Base-by-base conservation (phyloP, 2,888 invertebrate genomes). In the Andrena flavipes region DNA sequence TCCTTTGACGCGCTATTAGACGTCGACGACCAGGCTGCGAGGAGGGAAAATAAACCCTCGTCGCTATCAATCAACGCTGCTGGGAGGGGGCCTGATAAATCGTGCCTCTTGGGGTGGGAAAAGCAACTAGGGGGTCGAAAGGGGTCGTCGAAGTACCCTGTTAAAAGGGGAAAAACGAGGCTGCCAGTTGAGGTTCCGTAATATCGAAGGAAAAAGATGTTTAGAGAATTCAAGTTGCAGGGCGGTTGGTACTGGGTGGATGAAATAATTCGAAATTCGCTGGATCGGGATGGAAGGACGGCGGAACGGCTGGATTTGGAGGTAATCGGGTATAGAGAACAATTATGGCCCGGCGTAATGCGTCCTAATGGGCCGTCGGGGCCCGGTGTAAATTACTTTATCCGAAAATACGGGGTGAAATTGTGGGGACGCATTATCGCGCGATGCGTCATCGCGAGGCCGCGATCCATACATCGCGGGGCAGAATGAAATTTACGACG, bases 1-100 rank as follows among this genome's bases (percentile, higher is more conserved):
- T 83, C 81, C 87, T 86, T 87, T 87, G 81, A 81, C 79, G 77
- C 70, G 79, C 79, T 75, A 85, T 85, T 81, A 72, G 76, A 68
- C 75, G 35, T 51, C 20, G 63, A 49, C 63, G 71, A 56, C 23
- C 29, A 30, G 7, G 10, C 59, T 29, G 60, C 42, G 16, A 42
- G 16, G 42, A 42, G 62, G 72, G 72, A 60, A 82, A 71, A 80
- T 77, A 83, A 76, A 85, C 71, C 60, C 23, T 48, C 42, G 64
- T 59, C 64, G 72, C 29, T 65, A 63, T 69, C 73, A 20, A 81
- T 65, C 73, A 65, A 74, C 69, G 59, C 20, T 16, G 42, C 42
- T 1, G 16, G 1, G 16, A 29, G n/a, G 26, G 29, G 30, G 29
- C 33, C 56, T 59, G 64, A 71, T 60, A 68, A 68, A 76, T 71